Base-by-base conservation (phyloP, 53 echinoderm and acorn worm genomes). In the Echinarachnius parma region DNA sequence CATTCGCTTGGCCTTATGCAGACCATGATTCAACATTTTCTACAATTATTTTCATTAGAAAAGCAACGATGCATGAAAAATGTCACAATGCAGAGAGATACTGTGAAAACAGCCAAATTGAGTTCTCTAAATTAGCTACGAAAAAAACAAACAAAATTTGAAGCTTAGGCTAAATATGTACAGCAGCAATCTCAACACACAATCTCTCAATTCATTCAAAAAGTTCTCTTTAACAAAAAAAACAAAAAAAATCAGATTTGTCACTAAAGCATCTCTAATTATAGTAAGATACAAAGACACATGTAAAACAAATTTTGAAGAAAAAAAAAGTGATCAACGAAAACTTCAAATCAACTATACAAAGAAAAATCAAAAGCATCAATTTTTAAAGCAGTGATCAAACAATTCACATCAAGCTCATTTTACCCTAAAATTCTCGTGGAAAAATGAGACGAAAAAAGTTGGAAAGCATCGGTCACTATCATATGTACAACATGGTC, bases 151-250 rank as follows among this genome's bases (percentile, higher is more conserved):
- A 44, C 44, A 65, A 65, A 39, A 28, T 29, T 44, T 46, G 18
- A 60, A 27, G 65, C 65, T 37, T 72, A 44, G 57, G 74, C 74
- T 72, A 72, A 8, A 56, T 72, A 72, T 72, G 10, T 72, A 72
- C 74, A 72, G 74, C 74, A 72, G 74, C 74, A 72, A n/a, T n/a
- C 74, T 72, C 54, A 11, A 65, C 65, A 65, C 27, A 13, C n/a
- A 45, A 25, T 23, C 39, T 64, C 24, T 44, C 23, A 29, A 29
- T 37, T 65, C 65, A 47, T 28, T 45, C 46, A 46, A 39, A 1
- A n/a, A n/a, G 15, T 15, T 46, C 30, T 64, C 62, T 3, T 56
- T 56, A 0, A 37, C n/a, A n/a, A 13, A 16, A 50, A 50, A 19
- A 50, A 10, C 4, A 16, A 16, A 50, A 50, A 50, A 50, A 50